Evolutionary conservation across 2,113 vertebrate genomes (phyloP).

Genomic region (Nanorana parkeri): DNA sequence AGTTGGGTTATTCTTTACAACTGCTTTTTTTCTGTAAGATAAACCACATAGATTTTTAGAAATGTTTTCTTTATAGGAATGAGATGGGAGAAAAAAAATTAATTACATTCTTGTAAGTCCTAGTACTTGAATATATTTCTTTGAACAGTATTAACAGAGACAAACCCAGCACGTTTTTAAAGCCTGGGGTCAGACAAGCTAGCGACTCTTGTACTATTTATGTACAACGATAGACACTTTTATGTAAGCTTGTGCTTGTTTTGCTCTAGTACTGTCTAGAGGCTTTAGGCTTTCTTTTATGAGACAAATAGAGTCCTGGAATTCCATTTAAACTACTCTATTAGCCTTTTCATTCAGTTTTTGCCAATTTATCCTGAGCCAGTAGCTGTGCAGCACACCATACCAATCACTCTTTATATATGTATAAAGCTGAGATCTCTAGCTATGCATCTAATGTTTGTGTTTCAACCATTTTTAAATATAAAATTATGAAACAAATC

Average conservation of each 20-base stretch:
- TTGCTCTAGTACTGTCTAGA: neutral
- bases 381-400: neutral
- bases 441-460: neutral
- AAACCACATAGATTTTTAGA: no score
- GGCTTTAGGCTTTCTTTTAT: neutral
- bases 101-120: no score
- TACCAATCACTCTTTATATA: neutral
- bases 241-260: neutral
- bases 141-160: no score
- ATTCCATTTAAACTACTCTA: neutral
- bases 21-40: no score
- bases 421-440: neutral
- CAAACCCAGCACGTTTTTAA: no score
- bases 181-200: slow-evolving; percentile 5
- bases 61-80: no score
- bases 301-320: neutral
- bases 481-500: no score
- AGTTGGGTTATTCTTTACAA: no score
- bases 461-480: no score
- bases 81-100: no score
- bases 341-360: neutral
- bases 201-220: slow-evolving; percentile 24
- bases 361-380: neutral
- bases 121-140: no score
- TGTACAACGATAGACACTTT: neutral